Base-by-base conservation (phyloP, 1,140 invertebrate species). In the Grapholita molesta region DNA sequence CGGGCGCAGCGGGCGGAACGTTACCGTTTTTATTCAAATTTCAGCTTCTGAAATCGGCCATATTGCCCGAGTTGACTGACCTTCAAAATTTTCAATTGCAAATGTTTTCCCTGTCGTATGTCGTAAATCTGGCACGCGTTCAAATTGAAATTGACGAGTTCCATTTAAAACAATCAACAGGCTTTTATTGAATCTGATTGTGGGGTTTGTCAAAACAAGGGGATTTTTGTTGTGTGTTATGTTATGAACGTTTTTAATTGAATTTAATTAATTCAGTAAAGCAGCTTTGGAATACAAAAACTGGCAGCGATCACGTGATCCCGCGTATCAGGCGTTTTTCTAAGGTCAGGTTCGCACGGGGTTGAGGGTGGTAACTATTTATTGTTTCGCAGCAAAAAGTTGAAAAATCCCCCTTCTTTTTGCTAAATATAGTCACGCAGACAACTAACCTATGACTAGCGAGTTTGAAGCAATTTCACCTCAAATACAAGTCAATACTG, bases 131-230 rank as follows among this genome's bases (percentile, higher is more conserved):
- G 74, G 72, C 79, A 72, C 80, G 78, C 79, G 78, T 70, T 75
- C 48, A 83, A 87, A 90, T 90, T 88, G 77, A 89, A 85, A 89
- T 82, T 89, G 88, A 90, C 88, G 85, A 83, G 86, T 86, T 83
- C 83, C 81, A 86, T 87, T 90, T 85, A 88, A 86, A 89, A 88
- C 85, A 89, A 90, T 76, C 75, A 78, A 76, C 71, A 75, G 69
- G 68, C 71, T 71, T 61, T 72, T 70, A 89, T 90, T 89, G 80
- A 82, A 86, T 78, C 70, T 82, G 84, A 88, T 90, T 87, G 85
- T 86, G 69, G 52, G 42, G 48, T 64, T 70, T 69, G 68, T 71
- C 69, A 30, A 33, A 52, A 74, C 69, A 72, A 68, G 66, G 57
- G 32, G 66, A 72, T 74, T 67, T 68, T 21, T 57, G 70, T 71